Base-by-base conservation (phyloP, 2,797 vertebrate genomes). In the Danio albolineatus region DNA sequence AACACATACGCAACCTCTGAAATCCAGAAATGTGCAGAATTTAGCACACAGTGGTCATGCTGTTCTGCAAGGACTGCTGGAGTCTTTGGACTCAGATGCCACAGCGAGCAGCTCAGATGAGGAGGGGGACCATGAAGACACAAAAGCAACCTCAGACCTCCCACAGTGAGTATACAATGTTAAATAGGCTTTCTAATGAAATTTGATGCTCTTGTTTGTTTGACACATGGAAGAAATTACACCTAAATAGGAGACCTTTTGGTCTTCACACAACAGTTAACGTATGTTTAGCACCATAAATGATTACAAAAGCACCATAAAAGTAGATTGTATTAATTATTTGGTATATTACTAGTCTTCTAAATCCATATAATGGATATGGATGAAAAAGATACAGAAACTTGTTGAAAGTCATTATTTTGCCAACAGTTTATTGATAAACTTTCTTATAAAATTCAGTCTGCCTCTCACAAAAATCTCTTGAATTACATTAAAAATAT, bases 61-160 rank as follows among this genome's bases (percentile, higher is more conserved):
- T 36, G 86, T 96, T 76, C 89, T 98, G 80, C 92, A 90, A 64
- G 90, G 88, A 0, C 89, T 95, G 77, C 92, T 96, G 91, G 91
- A 93, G 79, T 92, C 90, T 77, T 86, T 97, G 90, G 97, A 98
- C 91, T 98, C 97, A 0, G 97, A 99, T 73, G 96, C 94, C 79
- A 98, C 97, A 0, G 95, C 92, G 79, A 96, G 95, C 91, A 97
- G 97, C 91, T 97, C 97, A 77, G 97, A 97, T 67, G 96, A 98
- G 6, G 97, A 98, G 71, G 86, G 85, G 82, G 90, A 88, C 43
- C 71, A 81, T 12, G 91, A 93, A 62, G 91, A 87, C 46, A 84
- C 70, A 65, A 38, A 89, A 86, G 72, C 86, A 86, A 90, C 82
- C 86, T 90, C 86, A 84, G 77, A 88, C 78, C 62, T 84, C 82